Conservation (phyloP, 1,140 invertebrate genomes). For the Conus betulinus region DNA sequence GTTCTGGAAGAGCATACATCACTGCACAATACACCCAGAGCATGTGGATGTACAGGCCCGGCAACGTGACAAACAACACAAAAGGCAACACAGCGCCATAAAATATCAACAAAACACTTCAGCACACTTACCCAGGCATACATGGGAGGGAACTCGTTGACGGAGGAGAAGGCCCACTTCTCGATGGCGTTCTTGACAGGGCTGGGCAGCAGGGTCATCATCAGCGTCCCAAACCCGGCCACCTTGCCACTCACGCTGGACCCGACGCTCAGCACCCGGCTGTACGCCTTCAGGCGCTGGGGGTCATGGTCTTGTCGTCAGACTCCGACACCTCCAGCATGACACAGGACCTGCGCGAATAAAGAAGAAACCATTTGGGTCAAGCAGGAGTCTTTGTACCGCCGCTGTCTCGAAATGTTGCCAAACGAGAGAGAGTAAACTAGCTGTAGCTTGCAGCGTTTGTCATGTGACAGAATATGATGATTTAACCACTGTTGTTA, state of each 20-base stretch:
- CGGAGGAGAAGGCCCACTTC: slow-evolving; percentile 80
- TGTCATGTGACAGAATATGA: too few relatives aligned
- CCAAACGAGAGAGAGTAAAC: background rate
- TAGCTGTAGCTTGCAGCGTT: too few relatives aligned
- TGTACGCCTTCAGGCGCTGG: slow-evolving; percentile 75
- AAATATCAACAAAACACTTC: slow-evolving; percentile 53
- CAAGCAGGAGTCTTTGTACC: too few relatives aligned
- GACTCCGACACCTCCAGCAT: slow-evolving; percentile 76
- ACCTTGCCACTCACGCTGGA: slow-evolving; percentile 78
- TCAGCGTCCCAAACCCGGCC: slow-evolving; percentile 77
- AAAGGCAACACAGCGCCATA: background rate
- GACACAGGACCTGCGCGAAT: slow-evolving; percentile 72
- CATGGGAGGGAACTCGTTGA: slow-evolving; percentile 77
- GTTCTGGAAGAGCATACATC: too few relatives aligned
- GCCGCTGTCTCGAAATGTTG: too few relatives aligned
- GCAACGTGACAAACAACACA: background rate
- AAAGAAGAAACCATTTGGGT: too few relatives aligned
- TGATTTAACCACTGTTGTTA: too few relatives aligned
- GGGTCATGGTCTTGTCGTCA: slow-evolving; percentile 60
- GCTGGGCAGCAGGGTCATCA: slow-evolving; percentile 80
- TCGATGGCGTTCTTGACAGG: slow-evolving; percentile 80
- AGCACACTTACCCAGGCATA: slow-evolving; percentile 73
- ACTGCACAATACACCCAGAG: too few relatives aligned
- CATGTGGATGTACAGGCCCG: too few relatives aligned
- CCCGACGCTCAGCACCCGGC: slow-evolving; percentile 80